Evolutionary conservation across 2,113 vertebrate species (phyloP), one percentile per base, ranked within the genome.

Genomic region (Poeciliopsis occidentalis): DNA sequence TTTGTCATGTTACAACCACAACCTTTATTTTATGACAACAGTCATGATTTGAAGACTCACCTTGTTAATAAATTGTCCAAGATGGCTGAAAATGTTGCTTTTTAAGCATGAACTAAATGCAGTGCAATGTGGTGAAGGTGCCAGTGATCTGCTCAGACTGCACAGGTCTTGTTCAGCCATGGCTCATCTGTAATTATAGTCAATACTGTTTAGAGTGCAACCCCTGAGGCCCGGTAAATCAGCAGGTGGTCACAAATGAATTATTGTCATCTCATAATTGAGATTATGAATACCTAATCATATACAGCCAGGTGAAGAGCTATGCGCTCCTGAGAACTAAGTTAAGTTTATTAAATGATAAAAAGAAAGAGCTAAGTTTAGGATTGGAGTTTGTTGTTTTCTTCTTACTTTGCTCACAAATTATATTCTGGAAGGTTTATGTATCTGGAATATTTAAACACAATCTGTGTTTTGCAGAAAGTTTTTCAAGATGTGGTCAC

Each of bases 161-260:
- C 78, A 64, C 12, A 3, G 64, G 75, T 78, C 67, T 83, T 83
- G 91, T 88, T 84, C 84, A 73, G 69, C 61, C 39, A 30, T n/a
- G 63, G 72, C 76, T 34, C 15, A 4, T 72, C 60, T 31, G 64
- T 82, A 89, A 88, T 92, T 87, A 89, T 34, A 79, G 67, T 73
- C 54, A 60, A 27, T 26, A 24, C 51, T 68, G 66, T 47, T 60
- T 30, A 12, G 64, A 75, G 51, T 4, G 29, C 3, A 72, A 63
- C 77, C 79, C 63, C 24, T 32, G 32, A 13, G 74, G 81, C 39
- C 60, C 1, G 26, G 54, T 13, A n/a, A 80, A 83, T 83, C 82
- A 85, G 79, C 75, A 85, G 79, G 72, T 69, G 78, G 71, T 79
- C 74, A 77, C 79, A 79, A 32, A 65, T 34, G 67, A 63, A 17